Base-by-base conservation (phyloP, 2,113 vertebrate genomes). In the Sigmodon hispidus region DNA sequence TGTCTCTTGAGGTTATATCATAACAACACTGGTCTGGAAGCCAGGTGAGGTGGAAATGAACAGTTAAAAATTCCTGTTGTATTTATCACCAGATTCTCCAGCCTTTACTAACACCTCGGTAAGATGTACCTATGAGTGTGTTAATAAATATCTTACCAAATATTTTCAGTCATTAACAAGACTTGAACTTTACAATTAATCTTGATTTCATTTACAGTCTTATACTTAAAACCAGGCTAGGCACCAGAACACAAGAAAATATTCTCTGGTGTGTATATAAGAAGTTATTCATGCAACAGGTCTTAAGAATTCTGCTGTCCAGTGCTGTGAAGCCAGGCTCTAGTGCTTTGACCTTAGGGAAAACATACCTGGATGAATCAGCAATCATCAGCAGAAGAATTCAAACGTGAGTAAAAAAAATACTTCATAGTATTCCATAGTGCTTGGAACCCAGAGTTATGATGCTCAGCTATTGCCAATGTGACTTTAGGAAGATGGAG, bases 151-250 rank as follows among this genome's bases (percentile, higher is more conserved):
- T 45, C 19, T 73, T 90, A n/a, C 59, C 67, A 72, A 79, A 55
- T 80, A 83, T n/a, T 91, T 31, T 80, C 63, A 84, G 75, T 81
- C 17, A 17, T 34, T 86, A 73, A 57, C 12, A 80, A 87, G 7
- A 95, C 26, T 43, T 17, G 48, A 11, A 65, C 34, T 91, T 84
- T 85, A 88, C n/a, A 70, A 84, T 26, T 84, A 75, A 4, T 22
- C 13, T 57, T 72, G 6, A 63, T 67, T 91, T 67, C 65, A 77
- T 72, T 50, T 57, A 26, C 45, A 6, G 57, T 9, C 24, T 3
- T 69, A 50, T 10, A 55, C 1, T 70, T 76, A 88, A n/a, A 70
- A 76, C 10, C 29, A 15, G 63, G 16, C 50, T n/a, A 69, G 34
- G 34, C 34, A 61, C 2, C 72, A 57, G 31, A 72, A 72, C 43